Evolutionary conservation across 30 jellyfish, hydroid and myxozoan species (phyloP), one percentile per base, ranked within the genome.

Genomic region (Turritopsis dohrnii): DNA sequence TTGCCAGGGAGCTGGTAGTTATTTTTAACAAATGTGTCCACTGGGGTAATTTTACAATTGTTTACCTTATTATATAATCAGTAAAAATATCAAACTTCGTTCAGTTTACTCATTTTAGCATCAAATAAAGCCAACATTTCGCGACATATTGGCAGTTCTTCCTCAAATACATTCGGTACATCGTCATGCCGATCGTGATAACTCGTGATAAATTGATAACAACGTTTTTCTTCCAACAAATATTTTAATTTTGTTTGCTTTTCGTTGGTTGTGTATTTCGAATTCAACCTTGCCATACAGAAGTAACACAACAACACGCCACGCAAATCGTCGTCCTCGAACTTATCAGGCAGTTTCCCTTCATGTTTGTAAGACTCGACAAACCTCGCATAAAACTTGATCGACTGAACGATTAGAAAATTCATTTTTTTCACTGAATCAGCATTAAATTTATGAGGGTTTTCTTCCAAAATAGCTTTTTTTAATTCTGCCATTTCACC

Each of bases 301-400:
- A 92, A 92, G 83, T 79, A 81, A 16, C 94, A 84, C 29, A 88
- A 89, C 79, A 92, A 79, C 13, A 92, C 94, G 8, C 92, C 92
- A 27, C 97, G 89, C 8, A 92, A 91, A 20, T 94, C 97, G 84
- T 92, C 97, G 60, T 85, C 96, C 79, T 92, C 97, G 75, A 76
- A 87, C 22, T 66, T 73, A 16, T 81, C 83, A 5, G 97, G 97
- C 5, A 52, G 83, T 52, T 80, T 79, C 29, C 82, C 80, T 83
- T 79, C 87, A 18, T 87, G 86, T 84, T 83, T 87, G 85, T 92
- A 92, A 3, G 97, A 87, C 65, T 92, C 96, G 52, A 87, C 81
- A 72, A 92, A 92, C 18, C 95, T 87, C 69, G 80, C 83, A 79
- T 72, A 92, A 79, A 65, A 87, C 76, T 86, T 81, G 23, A 88